Percentiles rank a stretch among this genome's conserved stretches.
phyloP scores from a whole-genome alignment of 1,140 invertebrate species.

The Drosophila mojavensis region DNA sequence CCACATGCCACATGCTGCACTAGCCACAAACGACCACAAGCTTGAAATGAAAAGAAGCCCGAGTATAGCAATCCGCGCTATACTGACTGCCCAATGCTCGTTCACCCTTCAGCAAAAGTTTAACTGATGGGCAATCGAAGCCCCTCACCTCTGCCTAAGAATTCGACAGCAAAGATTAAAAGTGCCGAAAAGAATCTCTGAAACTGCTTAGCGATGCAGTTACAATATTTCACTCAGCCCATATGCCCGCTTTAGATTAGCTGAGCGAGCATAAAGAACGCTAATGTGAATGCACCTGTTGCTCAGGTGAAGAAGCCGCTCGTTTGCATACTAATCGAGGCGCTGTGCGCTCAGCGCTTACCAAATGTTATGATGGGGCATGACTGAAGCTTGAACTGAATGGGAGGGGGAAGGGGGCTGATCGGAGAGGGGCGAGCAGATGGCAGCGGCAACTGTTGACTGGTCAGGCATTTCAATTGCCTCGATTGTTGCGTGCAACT shows the following conservation, averaged over 20 bases:
- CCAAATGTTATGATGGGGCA: conserved; percentile 26
- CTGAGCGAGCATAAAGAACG: too few species aligned
- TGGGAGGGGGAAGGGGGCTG: neutral
- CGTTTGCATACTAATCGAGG: conserved; percentile 76
- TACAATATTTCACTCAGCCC: too few species aligned
- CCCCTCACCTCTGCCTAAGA: too few species aligned
- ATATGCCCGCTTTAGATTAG: too few species aligned
- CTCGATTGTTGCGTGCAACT: conserved; percentile 66
- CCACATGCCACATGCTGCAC: conserved; percentile 51
- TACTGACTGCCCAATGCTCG: too few species aligned
- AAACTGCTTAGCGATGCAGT: too few species aligned
- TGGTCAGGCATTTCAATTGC: conserved; percentile 73
- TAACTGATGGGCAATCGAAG: too few species aligned
- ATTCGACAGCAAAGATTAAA: too few species aligned
- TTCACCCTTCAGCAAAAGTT: too few species aligned
- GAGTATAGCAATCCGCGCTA: too few species aligned
- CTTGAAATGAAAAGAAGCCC: too few species aligned
- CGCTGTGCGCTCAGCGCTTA: conserved; percentile 14
- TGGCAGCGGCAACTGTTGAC: neutral
- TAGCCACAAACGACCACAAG: conserved; percentile 11
- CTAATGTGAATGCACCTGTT: conserved; percentile 56
- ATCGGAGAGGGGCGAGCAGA: neutral
- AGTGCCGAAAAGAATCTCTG: too few species aligned
- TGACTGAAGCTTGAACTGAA: neutral
- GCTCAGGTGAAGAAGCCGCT: conserved; percentile 19